These are phyloP conservation scores for Prionailurus viverrinus DNA, from an alignment of 2,113 vertebrate genomes.

Conservation along the genomic window DNA sequence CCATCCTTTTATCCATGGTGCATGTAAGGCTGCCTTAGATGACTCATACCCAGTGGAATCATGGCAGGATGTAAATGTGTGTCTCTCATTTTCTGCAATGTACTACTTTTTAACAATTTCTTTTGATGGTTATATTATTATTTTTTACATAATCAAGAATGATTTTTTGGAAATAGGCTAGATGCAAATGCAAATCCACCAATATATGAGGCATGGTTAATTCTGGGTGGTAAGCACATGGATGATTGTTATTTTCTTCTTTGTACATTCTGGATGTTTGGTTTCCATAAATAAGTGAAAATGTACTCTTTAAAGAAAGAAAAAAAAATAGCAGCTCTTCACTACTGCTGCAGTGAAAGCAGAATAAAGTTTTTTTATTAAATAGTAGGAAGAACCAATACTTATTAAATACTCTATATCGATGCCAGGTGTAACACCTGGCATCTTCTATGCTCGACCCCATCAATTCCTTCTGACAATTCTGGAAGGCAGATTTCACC, in stretches of 20 bases:
- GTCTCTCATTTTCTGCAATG: background rate
- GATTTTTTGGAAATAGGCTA: background rate
- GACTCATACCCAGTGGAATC: background rate
- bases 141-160: constrained; percentile 38
- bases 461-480: background rate
- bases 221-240: background rate
- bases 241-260: constrained; percentile 47
- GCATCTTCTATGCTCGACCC: background rate
- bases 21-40: background rate
- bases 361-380: background rate
- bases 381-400: background rate
- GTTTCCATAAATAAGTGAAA: constrained; percentile 31
- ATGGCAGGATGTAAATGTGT: background rate
- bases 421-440: background rate
- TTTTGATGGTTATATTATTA: background rate
- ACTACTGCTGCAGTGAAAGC: background rate
- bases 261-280: constrained; percentile 1
- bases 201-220: background rate
- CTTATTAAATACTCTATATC: background rate
- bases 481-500: background rate
- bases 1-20: background rate
- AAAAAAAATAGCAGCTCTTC: background rate
- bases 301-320: background rate
- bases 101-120: constrained; percentile 6
- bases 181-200: background rate